phyloP scores from a whole-genome alignment of 2,888 invertebrate genomes.

The Drosophila lutescens region DNA sequence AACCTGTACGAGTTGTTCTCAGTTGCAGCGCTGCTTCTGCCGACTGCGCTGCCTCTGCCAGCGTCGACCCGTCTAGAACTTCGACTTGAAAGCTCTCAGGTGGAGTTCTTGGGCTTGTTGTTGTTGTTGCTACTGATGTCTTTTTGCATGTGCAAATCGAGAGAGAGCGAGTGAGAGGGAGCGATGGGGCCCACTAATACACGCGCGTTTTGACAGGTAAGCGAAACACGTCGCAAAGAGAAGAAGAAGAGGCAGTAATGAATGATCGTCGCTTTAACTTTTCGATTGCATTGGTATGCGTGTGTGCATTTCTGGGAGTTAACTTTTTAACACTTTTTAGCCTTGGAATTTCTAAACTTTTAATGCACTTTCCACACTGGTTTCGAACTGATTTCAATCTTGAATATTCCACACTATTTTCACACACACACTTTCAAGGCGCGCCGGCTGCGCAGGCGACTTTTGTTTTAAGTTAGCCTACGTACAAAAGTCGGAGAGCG shows the following conservation, averaged over 20 bases:
- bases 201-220: constrained; percentile 57
- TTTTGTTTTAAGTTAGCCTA: constrained; percentile 12
- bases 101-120: constrained; percentile 8
- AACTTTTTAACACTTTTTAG: constrained; percentile 15
- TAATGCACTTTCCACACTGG: constrained; percentile 10
- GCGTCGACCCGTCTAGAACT: constrained; percentile 70
- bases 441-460: constrained; percentile 37
- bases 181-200: constrained; percentile 35
- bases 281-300: constrained; percentile 18
- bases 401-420: neutral
- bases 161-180: constrained; percentile 18
- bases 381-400: neutral
- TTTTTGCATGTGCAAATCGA: constrained; percentile 41
- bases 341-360: neutral
- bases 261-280: constrained; percentile 62
- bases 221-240: constrained; percentile 67
- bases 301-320: constrained; percentile 27
- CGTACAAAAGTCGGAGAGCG: constrained; percentile 8
- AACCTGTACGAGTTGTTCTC: constrained; percentile 64
- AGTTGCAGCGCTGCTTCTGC: constrained; percentile 34
- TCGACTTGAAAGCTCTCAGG: constrained; percentile 66
- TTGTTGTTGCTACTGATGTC: constrained; percentile 29
- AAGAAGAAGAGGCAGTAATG: constrained; percentile 51
- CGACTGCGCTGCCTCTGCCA: constrained; percentile 44
- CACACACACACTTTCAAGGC: constrained; percentile 5